Conservation (phyloP, 1,140 invertebrate genomes). For the Caenorhabditis remanei region DNA sequence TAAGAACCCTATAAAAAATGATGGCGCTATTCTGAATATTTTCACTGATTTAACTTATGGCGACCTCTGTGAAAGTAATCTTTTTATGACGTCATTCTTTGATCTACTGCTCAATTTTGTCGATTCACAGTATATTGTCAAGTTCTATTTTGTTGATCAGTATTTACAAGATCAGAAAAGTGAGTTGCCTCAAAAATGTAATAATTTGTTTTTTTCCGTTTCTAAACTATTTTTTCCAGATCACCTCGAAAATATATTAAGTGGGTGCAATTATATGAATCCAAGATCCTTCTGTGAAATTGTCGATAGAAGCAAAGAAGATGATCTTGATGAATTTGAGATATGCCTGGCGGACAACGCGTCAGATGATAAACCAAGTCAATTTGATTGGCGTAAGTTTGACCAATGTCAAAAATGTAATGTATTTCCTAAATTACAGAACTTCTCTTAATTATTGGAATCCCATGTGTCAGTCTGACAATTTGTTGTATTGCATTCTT, state of each 20-base stretch:
- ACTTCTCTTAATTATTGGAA: constrained; percentile 26
- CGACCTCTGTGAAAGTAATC: background rate
- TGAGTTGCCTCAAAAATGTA: background rate
- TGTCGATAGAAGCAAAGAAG: background rate
- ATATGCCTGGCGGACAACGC: background rate
- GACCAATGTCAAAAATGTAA: too few species aligned
- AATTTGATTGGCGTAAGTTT: constrained; percentile 34
- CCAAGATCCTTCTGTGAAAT: background rate
- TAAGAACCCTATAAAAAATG: background rate
- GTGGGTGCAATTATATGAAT: background rate
- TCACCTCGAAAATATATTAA: background rate
- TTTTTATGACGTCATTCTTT: background rate
- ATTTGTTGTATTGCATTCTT: constrained; percentile 45
- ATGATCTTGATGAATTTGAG: background rate
- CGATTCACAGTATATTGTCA: background rate
- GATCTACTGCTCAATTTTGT: background rate
- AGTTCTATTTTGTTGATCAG: constrained; percentile 26
- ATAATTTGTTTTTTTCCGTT: too few species aligned
- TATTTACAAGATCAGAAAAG: background rate
- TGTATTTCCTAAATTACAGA: constrained; percentile 15
- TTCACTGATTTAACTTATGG: constrained; percentile 10
- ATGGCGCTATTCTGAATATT: constrained; percentile 7
- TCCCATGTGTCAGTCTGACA: constrained; percentile 15
- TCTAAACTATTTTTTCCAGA: background rate
- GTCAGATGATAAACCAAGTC: background rate